These are phyloP conservation scores for Lordiphosa clarofinis DNA, from an alignment of 1,140 invertebrate genomes.

Conservation along the genomic window DNA sequence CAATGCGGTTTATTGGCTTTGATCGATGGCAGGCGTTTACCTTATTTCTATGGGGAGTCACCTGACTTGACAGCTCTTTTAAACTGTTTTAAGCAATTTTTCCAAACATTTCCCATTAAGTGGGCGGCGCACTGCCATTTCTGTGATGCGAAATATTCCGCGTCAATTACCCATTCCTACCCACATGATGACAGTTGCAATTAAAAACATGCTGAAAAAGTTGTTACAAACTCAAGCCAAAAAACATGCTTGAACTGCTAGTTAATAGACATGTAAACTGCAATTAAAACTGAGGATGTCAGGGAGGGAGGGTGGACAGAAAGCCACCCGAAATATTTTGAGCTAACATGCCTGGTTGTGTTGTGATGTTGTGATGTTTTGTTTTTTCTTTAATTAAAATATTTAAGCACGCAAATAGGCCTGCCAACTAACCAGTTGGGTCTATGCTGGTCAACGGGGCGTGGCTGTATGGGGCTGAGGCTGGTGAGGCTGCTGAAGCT, in stretches of 20 bases:
- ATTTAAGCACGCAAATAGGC: slow-evolving; percentile 75
- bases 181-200: slow-evolving; percentile 51
- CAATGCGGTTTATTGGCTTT: slow-evolving; percentile 42
- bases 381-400: slow-evolving; percentile 70
- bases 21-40: slow-evolving; percentile 24
- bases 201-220: slow-evolving; percentile 33
- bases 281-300: slow-evolving; percentile 57
- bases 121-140: neutral
- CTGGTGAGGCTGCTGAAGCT: slow-evolving; percentile 6
- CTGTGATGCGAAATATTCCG: slow-evolving; percentile 21
- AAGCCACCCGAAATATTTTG: slow-evolving; percentile 60
- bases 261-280: slow-evolving; percentile 77
- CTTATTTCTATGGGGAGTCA: slow-evolving; percentile 3
- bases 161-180: slow-evolving; percentile 38
- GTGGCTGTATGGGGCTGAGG: slow-evolving; percentile 41
- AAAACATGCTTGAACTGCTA: slow-evolving; percentile 33
- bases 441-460: slow-evolving; percentile 49
- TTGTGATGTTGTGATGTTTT: slow-evolving; percentile 19
- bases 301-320: neutral
- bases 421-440: slow-evolving; percentile 44
- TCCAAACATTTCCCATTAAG: neutral
- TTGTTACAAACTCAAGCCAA: slow-evolving; percentile 14
- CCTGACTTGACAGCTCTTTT: neutral
- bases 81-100: neutral
- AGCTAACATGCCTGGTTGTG: slow-evolving; percentile 26